These are phyloP conservation scores for Montipora capricornis DNA, from an alignment of 64 coral and sea anemone species.

Conservation along the genomic window DNA sequence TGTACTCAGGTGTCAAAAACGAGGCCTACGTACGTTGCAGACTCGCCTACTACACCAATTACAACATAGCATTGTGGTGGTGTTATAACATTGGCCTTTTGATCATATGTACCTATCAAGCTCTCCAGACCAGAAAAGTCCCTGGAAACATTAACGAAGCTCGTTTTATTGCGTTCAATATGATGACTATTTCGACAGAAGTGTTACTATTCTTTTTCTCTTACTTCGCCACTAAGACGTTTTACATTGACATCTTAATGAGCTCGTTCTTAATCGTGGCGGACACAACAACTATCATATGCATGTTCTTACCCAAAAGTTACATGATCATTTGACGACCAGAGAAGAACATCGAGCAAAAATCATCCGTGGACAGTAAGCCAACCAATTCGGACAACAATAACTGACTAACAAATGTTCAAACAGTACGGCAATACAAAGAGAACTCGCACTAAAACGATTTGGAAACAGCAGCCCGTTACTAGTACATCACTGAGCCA, in stretches of 20 bases:
- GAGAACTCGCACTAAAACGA: not conserved
- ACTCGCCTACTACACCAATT: constrained; percentile 67
- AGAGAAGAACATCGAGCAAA: constrained; percentile 79
- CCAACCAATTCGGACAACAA: not conserved
- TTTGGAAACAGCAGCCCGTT: too few species aligned
- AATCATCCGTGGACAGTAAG: constrained; percentile 18
- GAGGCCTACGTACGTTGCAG: constrained; percentile 72
- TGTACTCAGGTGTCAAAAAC: constrained; percentile 63
- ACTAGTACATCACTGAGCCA: too few species aligned
- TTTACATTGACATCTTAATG: constrained; percentile 76
- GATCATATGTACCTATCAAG: constrained; percentile 91
- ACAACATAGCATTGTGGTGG: constrained; percentile 87
- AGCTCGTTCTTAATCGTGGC: constrained; percentile 80
- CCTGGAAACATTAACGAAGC: constrained; percentile 97
- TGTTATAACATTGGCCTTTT: constrained; percentile 81
- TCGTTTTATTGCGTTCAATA: constrained; percentile 94
- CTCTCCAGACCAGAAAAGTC: constrained; percentile 82
- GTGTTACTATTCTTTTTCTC: constrained; percentile 87
- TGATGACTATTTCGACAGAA: constrained; percentile 89
- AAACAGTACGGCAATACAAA: not conserved
- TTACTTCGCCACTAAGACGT: constrained; percentile 74
- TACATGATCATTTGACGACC: constrained; percentile 89
- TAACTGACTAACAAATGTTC: not conserved
- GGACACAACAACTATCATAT: constrained; percentile 72
- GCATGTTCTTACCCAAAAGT: constrained; percentile 89